phyloP scores from a whole-genome alignment of 2,888 invertebrate species.

The Odontothrips loti region DNA sequence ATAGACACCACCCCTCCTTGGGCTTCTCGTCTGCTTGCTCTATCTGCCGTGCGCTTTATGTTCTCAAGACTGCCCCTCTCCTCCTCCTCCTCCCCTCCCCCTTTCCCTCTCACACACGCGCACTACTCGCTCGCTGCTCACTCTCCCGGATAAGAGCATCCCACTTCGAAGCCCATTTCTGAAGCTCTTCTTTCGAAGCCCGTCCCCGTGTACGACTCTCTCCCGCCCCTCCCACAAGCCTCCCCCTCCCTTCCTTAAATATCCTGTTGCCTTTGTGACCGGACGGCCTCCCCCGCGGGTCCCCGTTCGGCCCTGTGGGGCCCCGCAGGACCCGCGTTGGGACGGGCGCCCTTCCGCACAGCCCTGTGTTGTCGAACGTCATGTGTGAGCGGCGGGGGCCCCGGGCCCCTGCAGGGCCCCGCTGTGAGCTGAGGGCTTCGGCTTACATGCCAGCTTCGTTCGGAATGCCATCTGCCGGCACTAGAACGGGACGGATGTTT shows the following conservation, averaged over 20 bases:
- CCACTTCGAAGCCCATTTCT: too few relatives aligned
- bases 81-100: not conserved
- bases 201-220: not conserved
- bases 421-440: too few relatives aligned
- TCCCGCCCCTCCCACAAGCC: not conserved
- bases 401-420: too few relatives aligned
- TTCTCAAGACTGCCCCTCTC: too few relatives aligned
- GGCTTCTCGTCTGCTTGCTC: too few relatives aligned
- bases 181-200: not conserved
- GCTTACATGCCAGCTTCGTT: too few relatives aligned
- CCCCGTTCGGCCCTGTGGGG: not conserved
- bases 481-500: too few relatives aligned
- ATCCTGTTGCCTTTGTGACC: conserved; percentile 24
- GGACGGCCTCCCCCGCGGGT: not conserved
- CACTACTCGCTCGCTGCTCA: not conserved
- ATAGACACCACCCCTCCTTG: not conserved
- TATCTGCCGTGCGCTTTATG: too few relatives aligned
- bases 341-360: too few relatives aligned
- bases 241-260: not conserved
- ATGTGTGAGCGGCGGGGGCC: not conserved
- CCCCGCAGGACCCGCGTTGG: not conserved
- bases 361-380: not conserved
- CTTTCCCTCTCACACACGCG: not conserved
- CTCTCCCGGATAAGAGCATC: not conserved
- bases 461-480: too few relatives aligned